Base-by-base conservation (phyloP, 2,888 invertebrate species). In the Clanis bilineata region DNA sequence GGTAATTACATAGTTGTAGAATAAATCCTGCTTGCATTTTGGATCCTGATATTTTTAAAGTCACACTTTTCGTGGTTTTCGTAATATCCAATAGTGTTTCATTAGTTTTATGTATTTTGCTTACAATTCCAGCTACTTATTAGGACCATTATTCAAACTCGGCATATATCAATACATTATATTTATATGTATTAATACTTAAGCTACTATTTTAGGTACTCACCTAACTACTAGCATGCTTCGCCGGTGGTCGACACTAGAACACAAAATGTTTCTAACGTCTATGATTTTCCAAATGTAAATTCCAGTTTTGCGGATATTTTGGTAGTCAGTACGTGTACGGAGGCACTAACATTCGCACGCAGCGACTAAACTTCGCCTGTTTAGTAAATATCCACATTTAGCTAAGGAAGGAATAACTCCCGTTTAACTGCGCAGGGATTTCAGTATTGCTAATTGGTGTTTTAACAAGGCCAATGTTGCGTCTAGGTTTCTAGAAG, bases 301-400 rank as follows among this genome's bases (percentile, higher is more conserved):
- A 32, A 32, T 32, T 18, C 21, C 10, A 47, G 41, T 41, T 28
- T 25, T 25, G 28, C 15, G 32, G 15, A 51, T 32, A 51, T 51
- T 51, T 51, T 18, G 18, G 51, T 1, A 5, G 32, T 32, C 1
- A 32, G 32, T 15, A 51, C 51, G 51, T 51, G 51, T 7, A 51
- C 51, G 51, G 18, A 51, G 18, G 18, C 32, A 51, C 51, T 32
- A 51, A 51, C 51, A 51, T 51, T 15, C 12, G 12, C 12, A 22
- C 28, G 25, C 28, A 43, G 25, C 54, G 54, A 43, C 6, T 43
- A 45, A 45, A 45, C 45, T 23, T 12, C 18, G 21, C 54, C 10
- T 59, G 25, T 36, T 45, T 38, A 23, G 38, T 56, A 60, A 60
- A 60, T 56, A 60, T 60, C 39, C 56, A 39, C 45, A 56, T 60